These are phyloP conservation scores for Meloidogyne floridensis DNA, from an alignment of 1,140 invertebrate species.

Conservation along the genomic window DNA sequence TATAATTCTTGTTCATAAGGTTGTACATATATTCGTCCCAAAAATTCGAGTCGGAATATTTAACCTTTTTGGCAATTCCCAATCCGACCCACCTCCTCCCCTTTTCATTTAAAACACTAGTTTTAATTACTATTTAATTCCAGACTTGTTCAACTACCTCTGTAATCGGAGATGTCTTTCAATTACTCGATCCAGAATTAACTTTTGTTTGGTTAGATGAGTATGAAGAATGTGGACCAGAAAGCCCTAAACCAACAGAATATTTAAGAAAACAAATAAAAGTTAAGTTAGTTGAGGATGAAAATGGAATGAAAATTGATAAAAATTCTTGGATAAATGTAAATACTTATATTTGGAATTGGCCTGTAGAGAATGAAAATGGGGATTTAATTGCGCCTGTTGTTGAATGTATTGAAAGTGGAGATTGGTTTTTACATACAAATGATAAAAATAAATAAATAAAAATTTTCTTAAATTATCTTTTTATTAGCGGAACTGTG, in stretches of 20 bases:
- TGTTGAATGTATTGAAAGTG: background rate
- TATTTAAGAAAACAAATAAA: constrained; percentile 22
- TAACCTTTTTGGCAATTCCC: too few species aligned
- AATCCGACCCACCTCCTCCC: too few species aligned
- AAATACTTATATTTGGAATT: constrained; percentile 17
- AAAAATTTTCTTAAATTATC: too few species aligned
- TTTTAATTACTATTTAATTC: background rate
- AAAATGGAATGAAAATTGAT: background rate
- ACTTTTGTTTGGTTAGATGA: constrained; percentile 15
- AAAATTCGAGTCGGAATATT: too few species aligned
- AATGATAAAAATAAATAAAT: background rate
- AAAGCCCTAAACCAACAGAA: constrained; percentile 16
- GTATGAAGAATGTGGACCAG: constrained; percentile 25
- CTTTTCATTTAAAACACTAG: too few species aligned
- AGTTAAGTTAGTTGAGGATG: background rate
- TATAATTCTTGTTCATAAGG: too few species aligned
- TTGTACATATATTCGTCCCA: too few species aligned
- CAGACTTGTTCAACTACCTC: background rate
- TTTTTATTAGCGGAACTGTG: too few species aligned
- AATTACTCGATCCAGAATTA: background rate
- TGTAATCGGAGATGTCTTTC: constrained; percentile 16
- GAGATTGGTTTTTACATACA: background rate
- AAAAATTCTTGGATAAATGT: constrained; percentile 3
- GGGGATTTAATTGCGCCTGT: constrained; percentile 10
- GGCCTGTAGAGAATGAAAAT: constrained; percentile 12